Evolutionary conservation across 2,888 invertebrate species (phyloP).

Genomic region (Drosophila gaucha): DNA sequence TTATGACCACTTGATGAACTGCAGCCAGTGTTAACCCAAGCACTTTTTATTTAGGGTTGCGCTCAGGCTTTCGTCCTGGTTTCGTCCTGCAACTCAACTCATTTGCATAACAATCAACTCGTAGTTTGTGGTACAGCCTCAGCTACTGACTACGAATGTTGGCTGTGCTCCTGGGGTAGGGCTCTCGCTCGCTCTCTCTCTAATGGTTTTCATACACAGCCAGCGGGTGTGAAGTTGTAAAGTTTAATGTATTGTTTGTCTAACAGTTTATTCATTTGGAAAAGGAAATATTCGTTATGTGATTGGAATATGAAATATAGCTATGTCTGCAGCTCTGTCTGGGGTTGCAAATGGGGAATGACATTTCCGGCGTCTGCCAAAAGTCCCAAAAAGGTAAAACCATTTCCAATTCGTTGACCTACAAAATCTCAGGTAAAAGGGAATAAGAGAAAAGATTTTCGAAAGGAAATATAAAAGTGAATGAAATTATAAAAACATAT

Average conservation of each 20-base stretch:
- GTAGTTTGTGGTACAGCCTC: conserved; percentile 73
- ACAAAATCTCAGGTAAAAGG: neutral
- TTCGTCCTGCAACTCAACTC: conserved; percentile 36
- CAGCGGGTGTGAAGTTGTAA: conserved; percentile 82
- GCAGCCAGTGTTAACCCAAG: conserved; percentile 53
- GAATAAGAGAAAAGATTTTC: neutral
- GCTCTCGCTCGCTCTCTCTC: too few species aligned
- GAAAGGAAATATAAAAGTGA: too few species aligned
- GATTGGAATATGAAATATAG: conserved; percentile 63
- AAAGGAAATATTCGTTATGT: conserved; percentile 57
- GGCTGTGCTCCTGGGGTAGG: conserved; percentile 24
- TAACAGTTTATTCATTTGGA: conserved; percentile 81
- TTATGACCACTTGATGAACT: conserved; percentile 81
- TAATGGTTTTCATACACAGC: conserved; percentile 70
- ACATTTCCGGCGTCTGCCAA: conserved; percentile 23
- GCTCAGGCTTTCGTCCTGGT: conserved; percentile 66
- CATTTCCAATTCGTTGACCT: neutral
- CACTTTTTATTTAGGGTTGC: conserved; percentile 39
- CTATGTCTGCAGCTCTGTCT: conserved; percentile 4
- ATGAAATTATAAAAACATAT: too few species aligned
- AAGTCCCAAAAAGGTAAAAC: neutral
- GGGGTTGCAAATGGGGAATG: conserved; percentile 32
- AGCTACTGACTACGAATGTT: conserved; percentile 27
- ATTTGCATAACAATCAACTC: conserved; percentile 82
- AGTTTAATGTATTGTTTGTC: conserved; percentile 79